Conservation (phyloP, 1,140 invertebrate genomes). For the Acromyrmex heyeri region DNA sequence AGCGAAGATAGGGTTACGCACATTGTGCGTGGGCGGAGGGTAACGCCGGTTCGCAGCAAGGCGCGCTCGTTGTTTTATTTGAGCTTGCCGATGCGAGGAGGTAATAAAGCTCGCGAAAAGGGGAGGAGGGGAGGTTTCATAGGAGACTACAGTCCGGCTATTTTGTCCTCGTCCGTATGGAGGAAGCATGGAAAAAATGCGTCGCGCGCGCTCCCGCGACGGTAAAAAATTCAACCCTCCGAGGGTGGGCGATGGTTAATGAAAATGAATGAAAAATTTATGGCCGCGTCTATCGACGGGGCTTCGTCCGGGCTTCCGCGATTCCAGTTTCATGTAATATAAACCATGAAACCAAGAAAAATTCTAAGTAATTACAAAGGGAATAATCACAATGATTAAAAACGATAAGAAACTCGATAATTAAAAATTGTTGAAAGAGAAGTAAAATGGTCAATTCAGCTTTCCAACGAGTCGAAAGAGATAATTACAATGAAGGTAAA, state of each 20-base stretch:
- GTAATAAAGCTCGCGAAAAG: conserved; percentile 69
- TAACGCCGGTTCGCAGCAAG: conserved; percentile 46
- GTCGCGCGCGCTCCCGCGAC: conserved; percentile 29
- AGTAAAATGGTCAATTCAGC: neutral
- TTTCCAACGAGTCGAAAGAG: too few relatives aligned
- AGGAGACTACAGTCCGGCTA: conserved; percentile 20
- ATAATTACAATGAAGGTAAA: too few relatives aligned
- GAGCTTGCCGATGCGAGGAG: conserved; percentile 69
- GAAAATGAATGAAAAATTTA: conserved; percentile 64
- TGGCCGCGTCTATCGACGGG: conserved; percentile 20
- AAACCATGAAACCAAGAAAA: neutral
- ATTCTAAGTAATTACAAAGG: neutral
- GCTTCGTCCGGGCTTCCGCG: neutral
- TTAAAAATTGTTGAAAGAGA: neutral
- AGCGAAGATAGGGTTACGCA: conserved; percentile 72
- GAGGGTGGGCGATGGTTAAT: conserved; percentile 25
- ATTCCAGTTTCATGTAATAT: neutral
- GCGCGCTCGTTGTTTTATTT: conserved; percentile 69
- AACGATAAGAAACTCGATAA: neutral
- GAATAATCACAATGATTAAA: neutral
- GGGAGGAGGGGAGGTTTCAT: neutral
- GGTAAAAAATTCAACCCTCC: conserved; percentile 53
- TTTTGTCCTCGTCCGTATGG: conserved; percentile 34
- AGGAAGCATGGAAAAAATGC: conserved; percentile 53
- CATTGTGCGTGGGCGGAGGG: conserved; percentile 73